Evolutionary conservation across 2,888 invertebrate species (phyloP).

Genomic region (Alloscopus bannaensis): DNA sequence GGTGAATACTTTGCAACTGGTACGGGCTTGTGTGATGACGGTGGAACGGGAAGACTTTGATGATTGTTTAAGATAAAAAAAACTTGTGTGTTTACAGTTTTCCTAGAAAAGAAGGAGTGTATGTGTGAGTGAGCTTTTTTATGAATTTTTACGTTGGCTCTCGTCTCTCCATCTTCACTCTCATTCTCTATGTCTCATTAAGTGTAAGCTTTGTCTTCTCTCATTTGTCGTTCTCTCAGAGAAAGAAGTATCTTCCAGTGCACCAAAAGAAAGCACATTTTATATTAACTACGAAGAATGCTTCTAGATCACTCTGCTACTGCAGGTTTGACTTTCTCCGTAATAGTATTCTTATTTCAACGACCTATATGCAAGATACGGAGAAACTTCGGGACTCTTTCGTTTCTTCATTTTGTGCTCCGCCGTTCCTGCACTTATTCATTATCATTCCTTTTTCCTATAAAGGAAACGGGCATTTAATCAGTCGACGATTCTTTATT

Average conservation of each 20-base stretch:
- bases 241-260: background rate
- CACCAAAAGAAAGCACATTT: background rate
- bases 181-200: slow-evolving; percentile 31
- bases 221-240: background rate
- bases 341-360: background rate
- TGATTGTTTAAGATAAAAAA: slow-evolving; percentile 47
- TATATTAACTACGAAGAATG: background rate
- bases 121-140: background rate
- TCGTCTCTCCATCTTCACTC: background rate
- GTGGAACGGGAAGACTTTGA: slow-evolving; percentile 13
- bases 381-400: background rate
- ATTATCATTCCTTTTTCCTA: slow-evolving; percentile 29
- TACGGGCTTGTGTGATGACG: no score
- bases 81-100: slow-evolving; percentile 45
- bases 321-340: no score
- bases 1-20: no score
- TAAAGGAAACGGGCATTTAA: slow-evolving; percentile 25
- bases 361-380: background rate
- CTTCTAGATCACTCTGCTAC: slow-evolving; percentile 3
- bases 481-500: slow-evolving; percentile 17
- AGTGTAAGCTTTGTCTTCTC: slow-evolving; percentile 32
- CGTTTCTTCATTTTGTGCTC: background rate
- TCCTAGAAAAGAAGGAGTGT: background rate
- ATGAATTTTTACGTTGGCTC: slow-evolving; percentile 41
- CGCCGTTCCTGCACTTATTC: slow-evolving; percentile 1